Evolutionary conservation across 2,888 invertebrate genomes (phyloP), one percentile per base, ranked within the genome.

Genomic region (Ennomos fuscantarius): DNA sequence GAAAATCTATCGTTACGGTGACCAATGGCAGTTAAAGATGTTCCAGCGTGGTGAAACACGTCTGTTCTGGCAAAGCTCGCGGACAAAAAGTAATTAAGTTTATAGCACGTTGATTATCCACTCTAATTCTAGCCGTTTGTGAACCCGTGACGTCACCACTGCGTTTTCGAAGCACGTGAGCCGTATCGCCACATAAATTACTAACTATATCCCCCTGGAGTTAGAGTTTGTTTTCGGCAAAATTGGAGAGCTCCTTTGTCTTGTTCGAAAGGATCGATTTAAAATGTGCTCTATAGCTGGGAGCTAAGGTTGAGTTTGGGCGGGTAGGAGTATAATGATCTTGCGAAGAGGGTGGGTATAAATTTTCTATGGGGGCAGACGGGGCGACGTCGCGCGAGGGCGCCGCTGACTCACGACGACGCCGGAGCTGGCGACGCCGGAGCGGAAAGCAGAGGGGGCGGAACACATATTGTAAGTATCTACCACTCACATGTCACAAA

Each of bases 401-500:
- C 89, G 89, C 89, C 89, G 88, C 88, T 91, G 91, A 92, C 82
- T 91, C 91, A 92, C 88, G 82, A 71, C 88, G 82, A 71, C 78
- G 83, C 74, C 79, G 81, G 72, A 76, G 72, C 72, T 69, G 75
- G 67, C 74, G 76, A 69, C 76, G 76, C 53, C 84, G 79, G 73
- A 64, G 66, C 60, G 66, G 66, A 36, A 6, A 5, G 24, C 32
- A 46, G 56, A 33, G 49, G 69, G 67, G 70, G 74, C 70, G 69
- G 76, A 69, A 76, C 84, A 87, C 86, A 90, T 89, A 90, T 88
- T 86, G 87, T 87, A 89, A 89, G 88, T 90, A 90, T 86, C 85
- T 84, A 88, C 87, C 83, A 82, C 91, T 90, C 91, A 91, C 91
- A 92, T 91, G 91, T 91, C 91, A 90, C 89, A 89, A 92, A 92